Conservation (phyloP, 2,797 vertebrate species). For the Megalops cyprinoides region DNA sequence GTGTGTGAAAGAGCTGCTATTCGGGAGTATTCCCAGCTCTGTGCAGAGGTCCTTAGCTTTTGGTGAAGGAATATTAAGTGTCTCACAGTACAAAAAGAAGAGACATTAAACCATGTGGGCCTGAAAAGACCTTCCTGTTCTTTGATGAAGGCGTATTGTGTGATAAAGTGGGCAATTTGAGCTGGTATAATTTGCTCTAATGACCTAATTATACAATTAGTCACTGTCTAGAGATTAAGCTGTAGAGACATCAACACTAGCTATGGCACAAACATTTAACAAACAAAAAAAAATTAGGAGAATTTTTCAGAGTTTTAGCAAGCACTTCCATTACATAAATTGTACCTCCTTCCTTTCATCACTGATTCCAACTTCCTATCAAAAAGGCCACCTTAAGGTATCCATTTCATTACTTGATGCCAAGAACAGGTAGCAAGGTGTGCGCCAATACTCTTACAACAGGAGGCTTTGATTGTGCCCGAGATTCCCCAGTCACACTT, state of each 20-base stretch:
- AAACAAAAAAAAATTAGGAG: slow-evolving; percentile 36
- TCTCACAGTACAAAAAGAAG: slow-evolving; percentile 41
- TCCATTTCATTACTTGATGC: slow-evolving; percentile 21
- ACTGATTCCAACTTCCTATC: slow-evolving; percentile 23
- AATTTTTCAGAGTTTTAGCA: slow-evolving; percentile 54
- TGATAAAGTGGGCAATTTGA: background rate
- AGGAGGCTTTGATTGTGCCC: slow-evolving; percentile 20
- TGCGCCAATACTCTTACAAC: slow-evolving; percentile 23
- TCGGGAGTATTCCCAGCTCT: slow-evolving; percentile 20
- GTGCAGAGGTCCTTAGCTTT: slow-evolving; percentile 27
- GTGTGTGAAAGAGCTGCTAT: slow-evolving; percentile 21
- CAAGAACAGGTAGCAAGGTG: slow-evolving; percentile 25
- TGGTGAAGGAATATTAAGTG: slow-evolving; percentile 6
- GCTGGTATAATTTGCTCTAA: background rate
- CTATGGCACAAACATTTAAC: slow-evolving; percentile 40
- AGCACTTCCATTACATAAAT: slow-evolving; percentile 66
- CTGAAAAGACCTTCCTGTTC: slow-evolving; percentile 38
- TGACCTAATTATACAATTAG: slow-evolving; percentile 14
- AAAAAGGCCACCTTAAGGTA: slow-evolving; percentile 20
- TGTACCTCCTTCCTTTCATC: background rate
- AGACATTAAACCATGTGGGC: slow-evolving; percentile 41
- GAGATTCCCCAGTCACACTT: slow-evolving; percentile 10
- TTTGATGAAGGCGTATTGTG: slow-evolving; percentile 36
- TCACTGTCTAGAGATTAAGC: background rate
- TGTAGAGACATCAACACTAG: slow-evolving; percentile 46